Evolutionary conservation across 2,113 vertebrate genomes (phyloP).

Genomic region (Murina feae): DNA sequence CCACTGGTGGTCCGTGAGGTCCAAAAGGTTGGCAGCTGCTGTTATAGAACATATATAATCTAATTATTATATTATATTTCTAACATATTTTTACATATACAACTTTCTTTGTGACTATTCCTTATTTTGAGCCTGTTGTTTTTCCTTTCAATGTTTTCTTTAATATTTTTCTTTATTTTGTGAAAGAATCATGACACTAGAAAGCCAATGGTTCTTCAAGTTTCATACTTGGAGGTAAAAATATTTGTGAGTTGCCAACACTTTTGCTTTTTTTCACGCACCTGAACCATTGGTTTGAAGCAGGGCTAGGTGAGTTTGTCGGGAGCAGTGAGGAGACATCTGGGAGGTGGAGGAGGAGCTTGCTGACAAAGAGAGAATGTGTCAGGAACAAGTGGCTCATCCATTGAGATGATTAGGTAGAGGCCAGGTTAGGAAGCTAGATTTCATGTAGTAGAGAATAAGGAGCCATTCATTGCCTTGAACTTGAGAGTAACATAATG

Average conservation of each 20-base stretch:
- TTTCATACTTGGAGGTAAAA: neutral
- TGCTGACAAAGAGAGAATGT: neutral
- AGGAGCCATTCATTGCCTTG: neutral
- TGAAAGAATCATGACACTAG: neutral
- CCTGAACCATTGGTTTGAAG: neutral
- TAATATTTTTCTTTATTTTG: neutral
- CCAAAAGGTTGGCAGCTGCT: neutral
- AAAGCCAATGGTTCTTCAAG: neutral
- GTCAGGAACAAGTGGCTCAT: neutral
- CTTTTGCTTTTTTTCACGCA: neutral
- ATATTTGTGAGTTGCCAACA: neutral
- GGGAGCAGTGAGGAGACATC: neutral
- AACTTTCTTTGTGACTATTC: neutral
- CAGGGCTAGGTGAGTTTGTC: neutral
- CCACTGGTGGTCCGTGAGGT: too few species aligned
- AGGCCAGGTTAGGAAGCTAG: neutral
- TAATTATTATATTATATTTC: neutral
- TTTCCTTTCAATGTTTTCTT: neutral
- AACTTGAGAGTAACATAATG: neutral
- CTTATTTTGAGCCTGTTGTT: conserved; percentile 7
- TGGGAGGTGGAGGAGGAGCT: neutral
- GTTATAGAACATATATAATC: neutral
- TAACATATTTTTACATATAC: too few species aligned
- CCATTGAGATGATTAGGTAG: neutral
- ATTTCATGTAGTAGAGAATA: neutral